Conservation (phyloP, 2,888 invertebrate genomes). For the Psococerastis gibbosa region DNA sequence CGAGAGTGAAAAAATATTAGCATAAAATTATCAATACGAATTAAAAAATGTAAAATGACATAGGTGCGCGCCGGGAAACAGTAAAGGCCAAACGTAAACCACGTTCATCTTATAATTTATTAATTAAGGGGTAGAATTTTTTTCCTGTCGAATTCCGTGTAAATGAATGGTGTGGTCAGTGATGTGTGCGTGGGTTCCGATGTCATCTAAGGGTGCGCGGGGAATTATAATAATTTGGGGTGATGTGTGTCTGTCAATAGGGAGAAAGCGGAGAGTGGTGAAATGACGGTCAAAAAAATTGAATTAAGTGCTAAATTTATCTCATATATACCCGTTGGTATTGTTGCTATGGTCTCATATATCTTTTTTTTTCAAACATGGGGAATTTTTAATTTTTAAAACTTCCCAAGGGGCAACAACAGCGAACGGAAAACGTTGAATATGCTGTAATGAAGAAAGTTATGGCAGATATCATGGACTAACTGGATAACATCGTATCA, state of each 20-base stretch:
- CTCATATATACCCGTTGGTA: too few species aligned
- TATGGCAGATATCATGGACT: too few species aligned
- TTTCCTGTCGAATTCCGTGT: neutral
- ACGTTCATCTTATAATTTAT: conserved; percentile 7
- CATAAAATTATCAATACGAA: conserved; percentile 10
- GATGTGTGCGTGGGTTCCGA: neutral
- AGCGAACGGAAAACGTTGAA: too few species aligned
- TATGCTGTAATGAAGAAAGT: too few species aligned
- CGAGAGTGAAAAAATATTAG: conserved; percentile 5
- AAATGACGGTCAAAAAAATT: neutral
- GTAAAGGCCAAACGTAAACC: conserved; percentile 3
- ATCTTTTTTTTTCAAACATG: too few species aligned
- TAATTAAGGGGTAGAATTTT: conserved; percentile 8
- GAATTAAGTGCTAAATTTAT: neutral
- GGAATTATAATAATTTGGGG: conserved; percentile 7
- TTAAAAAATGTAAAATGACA: conserved; percentile 10
- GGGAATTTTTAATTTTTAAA: too few species aligned
- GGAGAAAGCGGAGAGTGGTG: neutral
- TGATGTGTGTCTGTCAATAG: conserved; percentile 9
- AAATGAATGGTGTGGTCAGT: neutral
- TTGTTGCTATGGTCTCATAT: too few species aligned
- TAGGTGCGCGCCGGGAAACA: conserved; percentile 4
- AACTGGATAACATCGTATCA: too few species aligned
- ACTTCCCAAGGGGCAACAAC: too few species aligned
- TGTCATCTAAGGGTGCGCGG: neutral